Conservation (phyloP, 2,888 invertebrate species). For the Sclerodermus sp. region DNA sequence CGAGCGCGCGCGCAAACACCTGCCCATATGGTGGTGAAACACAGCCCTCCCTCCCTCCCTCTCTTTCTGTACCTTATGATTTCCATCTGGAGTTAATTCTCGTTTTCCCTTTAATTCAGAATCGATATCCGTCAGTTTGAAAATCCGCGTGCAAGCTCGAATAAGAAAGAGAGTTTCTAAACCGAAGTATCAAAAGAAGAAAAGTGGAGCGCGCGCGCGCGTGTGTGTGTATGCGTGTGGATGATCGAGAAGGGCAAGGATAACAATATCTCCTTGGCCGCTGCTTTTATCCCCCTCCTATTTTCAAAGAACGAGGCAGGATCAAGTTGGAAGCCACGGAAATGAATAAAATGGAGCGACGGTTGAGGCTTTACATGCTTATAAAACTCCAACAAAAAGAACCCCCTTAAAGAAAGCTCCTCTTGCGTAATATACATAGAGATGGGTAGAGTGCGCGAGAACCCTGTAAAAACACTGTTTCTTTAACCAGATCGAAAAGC, state of each 20-base stretch:
- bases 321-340: conserved; percentile 17
- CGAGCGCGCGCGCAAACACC: conserved; percentile 40
- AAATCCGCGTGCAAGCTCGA: no score
- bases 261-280: conserved; percentile 14
- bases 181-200: conserved; percentile 5
- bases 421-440: not conserved
- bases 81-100: no score
- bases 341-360: conserved; percentile 40
- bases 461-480: conserved; percentile 28
- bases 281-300: conserved; percentile 1
- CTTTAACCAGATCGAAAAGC: conserved; percentile 6
- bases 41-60: not conserved
- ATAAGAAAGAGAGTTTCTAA: no score
- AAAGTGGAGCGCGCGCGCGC: conserved; percentile 1
- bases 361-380: conserved; percentile 36
- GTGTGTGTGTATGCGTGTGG: no score
- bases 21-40: conserved; percentile 48
- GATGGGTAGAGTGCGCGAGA: no score
- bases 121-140: not conserved
- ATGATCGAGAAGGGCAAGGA: conserved; percentile 4
- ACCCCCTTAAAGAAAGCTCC: no score
- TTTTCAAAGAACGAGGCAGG: conserved; percentile 24
- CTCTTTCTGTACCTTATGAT: no score
- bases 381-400: conserved; percentile 20
- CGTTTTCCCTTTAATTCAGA: not conserved